Base-by-base conservation (phyloP, 2,797 vertebrate genomes). In the Graptemys geographica region DNA sequence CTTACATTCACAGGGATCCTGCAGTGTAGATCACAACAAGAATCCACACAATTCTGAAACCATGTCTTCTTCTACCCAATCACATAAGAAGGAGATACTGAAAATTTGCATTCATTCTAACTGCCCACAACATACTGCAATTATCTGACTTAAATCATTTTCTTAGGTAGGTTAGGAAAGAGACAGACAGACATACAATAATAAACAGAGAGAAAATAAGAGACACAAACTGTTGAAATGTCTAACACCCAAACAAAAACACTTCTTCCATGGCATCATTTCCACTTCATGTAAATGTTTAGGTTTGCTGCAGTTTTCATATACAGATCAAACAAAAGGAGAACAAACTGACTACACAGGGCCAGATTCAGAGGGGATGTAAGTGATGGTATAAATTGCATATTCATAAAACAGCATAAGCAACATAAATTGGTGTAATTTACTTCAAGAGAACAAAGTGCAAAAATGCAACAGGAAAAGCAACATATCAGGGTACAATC, bases 91-190 rank as follows among this genome's bases (percentile, higher is more conserved):
- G 44, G 19, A 41, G 28, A 87, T 80, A 74, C 53, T 72, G 25
- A 69, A 86, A 21, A 84, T 52, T 84, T 91, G 59, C n/a, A 83
- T 79, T 95, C 7, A 37, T 28, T 65, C 27, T 16, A 87, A 81
- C 0, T 0, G 47, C 28, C 55, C 47, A 82, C 52, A 62, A 28
- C 31, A 31, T 47, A n/a, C 18, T 28, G 27, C 56, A 55, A 47
- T 72, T 65, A 88, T 85, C 59, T 57, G 8, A 84, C 21, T 21
- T 51, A 83, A 52, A 49, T 44, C 37, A 3, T 55, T 72, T 84
- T 81, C 62, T 85, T 72, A 79, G 25, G 41, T 51, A 41, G 37
- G 81, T 15, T 27, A 80, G 11, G 41, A 69, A 72, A 41, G 53
- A 76, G 49, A 79, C 28, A 55, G 85, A 84, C 37, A 37, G 21